Percentiles rank a stretch among this genome's conserved stretches.
Evolutionary conservation across 2,888 invertebrate genomes (phyloP).

Genomic region (Corbicula japonica): DNA sequence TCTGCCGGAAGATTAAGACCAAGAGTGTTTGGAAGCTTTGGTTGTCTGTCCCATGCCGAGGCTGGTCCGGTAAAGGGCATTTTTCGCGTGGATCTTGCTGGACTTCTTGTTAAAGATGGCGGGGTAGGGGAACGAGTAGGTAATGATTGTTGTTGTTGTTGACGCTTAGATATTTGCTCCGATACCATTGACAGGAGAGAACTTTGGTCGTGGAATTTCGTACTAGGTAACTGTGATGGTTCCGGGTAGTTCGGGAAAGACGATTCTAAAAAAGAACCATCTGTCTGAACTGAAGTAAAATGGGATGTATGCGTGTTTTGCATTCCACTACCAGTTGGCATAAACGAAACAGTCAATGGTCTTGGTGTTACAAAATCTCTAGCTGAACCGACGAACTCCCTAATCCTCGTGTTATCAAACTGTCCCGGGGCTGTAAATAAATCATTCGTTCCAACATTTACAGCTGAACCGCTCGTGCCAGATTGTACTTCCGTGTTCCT

Average conservation of each 20-base stretch:
- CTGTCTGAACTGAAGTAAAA: constrained; percentile 36
- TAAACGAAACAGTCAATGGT: no score
- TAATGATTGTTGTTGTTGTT: not conserved
- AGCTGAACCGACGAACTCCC: no score
- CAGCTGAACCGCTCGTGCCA: no score
- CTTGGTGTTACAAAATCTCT: no score
- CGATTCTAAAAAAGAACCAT: constrained; percentile 53
- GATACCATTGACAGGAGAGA: constrained; percentile 47
- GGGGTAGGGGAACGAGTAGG: not conserved
- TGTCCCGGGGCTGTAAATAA: constrained; percentile 10
- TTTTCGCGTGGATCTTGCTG: constrained; percentile 4
- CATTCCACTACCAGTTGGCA: no score
- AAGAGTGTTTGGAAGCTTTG: constrained; percentile 27
- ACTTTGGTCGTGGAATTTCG: constrained; percentile 43
- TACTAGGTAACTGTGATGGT: constrained; percentile 22
- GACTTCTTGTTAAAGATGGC: not conserved
- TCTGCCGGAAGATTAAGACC: constrained; percentile 11
- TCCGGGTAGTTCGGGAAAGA: constrained; percentile 10
- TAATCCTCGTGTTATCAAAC: no score
- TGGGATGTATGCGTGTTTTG: no score
- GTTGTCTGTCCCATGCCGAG: constrained; percentile 49
- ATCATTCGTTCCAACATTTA: no score
- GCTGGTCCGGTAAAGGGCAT: constrained; percentile 62
- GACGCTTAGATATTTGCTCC: constrained; percentile 45
- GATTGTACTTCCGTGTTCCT: no score